Evolutionary conservation across 37 sponge, comb jelly and placozoan species (phyloP).

Genomic region (Lycopodina hypogea): DNA sequence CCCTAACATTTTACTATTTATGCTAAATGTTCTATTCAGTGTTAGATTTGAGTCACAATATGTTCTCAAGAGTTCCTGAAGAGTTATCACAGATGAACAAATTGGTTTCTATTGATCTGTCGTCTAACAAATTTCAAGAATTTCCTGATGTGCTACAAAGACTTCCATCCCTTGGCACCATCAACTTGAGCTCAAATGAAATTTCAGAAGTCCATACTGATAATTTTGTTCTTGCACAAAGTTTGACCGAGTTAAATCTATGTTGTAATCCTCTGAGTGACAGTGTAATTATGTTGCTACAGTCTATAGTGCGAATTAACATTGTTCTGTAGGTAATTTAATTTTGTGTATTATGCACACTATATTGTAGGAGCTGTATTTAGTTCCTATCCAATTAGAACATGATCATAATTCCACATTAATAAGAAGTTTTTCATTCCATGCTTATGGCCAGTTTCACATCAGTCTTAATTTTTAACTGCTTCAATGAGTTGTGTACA

Average conservation of each 20-base stretch:
- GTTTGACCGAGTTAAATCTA: slow-evolving; percentile 11
- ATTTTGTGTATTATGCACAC: too few species aligned
- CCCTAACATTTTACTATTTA: too few species aligned
- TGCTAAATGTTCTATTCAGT: too few species aligned
- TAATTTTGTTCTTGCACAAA: background rate
- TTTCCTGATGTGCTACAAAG: slow-evolving; percentile 25
- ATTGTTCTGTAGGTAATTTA: slow-evolving; percentile 1
- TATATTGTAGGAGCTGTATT: too few species aligned
- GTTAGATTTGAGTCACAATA: slow-evolving; percentile 39
- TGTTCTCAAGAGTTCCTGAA: slow-evolving; percentile 29
- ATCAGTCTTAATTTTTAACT: too few species aligned
- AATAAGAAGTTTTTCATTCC: too few species aligned
- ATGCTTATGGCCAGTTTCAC: too few species aligned
- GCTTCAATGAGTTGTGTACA: too few species aligned
- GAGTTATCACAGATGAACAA: background rate
- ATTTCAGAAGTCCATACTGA: slow-evolving; percentile 18
- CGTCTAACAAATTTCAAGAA: slow-evolving; percentile 26
- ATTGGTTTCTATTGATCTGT: slow-evolving; percentile 15
- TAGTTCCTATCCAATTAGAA: too few species aligned
- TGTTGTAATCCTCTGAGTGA: slow-evolving; percentile 18
- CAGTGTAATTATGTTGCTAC: background rate
- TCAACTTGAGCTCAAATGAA: slow-evolving; percentile 46
- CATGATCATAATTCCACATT: too few species aligned
- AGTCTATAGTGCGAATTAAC: slow-evolving; percentile 22
- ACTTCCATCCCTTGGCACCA: slow-evolving; percentile 8